Base-by-base conservation (phyloP, 1,140 invertebrate genomes). In the Pomacea maculata region DNA sequence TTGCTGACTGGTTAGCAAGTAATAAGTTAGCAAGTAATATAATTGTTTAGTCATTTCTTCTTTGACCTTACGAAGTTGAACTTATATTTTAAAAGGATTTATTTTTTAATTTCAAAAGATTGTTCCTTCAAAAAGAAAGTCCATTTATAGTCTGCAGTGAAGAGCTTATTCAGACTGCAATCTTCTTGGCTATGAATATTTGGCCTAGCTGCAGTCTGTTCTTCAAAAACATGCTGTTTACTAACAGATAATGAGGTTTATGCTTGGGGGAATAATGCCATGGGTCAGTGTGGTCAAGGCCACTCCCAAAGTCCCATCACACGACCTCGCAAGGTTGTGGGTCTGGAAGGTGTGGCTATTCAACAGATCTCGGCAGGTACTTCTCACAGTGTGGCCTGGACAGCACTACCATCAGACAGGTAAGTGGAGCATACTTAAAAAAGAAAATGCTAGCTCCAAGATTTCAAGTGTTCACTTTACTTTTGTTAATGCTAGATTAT, bases 231-330 rank as follows among this genome's bases (percentile, higher is more conserved):
- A 9, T 61, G 17, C n/a, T 34, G 14, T 64, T 45, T 80, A 34
- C 21, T 81, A 83, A 54, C 82, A 91, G 90, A 90, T 63, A 89
- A 89, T 86, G 88, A 88, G 79, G 89, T 91, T 15, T 91, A 86
- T 87, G 90, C 90, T 11, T 91, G 90, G 90, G 90, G 89, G 61
- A 91, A 89, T 84, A 91, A 91, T 82, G 87, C 88, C 19, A 90
- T 91, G 89, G 89, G 89, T 54, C 90, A 91, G 80, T 95, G 94
- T 90, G 94, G 94, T 21, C 89, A 89, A 61, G 88, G 90, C 63
- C 89, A 90, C 82, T 85, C 87, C 15, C 87, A 90, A 73, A 90
- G 90, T 80, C 89, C 90, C 25, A 82, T 91, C 10, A 87, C 87
- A 12, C 83, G 87, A n/a, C 90, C 90, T 0, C 86, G 85, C 63